phyloP scores from a whole-genome alignment of 2,113 vertebrate genomes.

The Festucalex cinctus region DNA sequence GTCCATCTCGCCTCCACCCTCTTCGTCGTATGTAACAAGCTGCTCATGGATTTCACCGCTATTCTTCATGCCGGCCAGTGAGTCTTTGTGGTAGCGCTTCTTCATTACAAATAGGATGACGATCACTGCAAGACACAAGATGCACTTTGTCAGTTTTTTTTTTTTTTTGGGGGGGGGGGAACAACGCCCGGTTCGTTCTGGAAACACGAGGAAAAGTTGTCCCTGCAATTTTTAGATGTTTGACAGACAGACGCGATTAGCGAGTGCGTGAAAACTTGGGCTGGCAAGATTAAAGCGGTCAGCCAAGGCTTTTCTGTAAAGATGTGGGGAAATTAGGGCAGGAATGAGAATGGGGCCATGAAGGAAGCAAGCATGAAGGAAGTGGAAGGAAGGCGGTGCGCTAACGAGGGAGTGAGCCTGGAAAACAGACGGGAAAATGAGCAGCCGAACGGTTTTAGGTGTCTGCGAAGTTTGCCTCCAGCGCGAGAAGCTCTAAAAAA shows the following conservation, averaged over 20 bases:
- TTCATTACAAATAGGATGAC: slow-evolving; percentile 81
- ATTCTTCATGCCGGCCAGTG: slow-evolving; percentile 73
- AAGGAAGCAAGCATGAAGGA: slow-evolving; percentile 22
- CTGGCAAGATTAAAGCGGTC: slow-evolving; percentile 7
- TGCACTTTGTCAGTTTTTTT: neutral
- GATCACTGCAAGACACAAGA: slow-evolving; percentile 73
- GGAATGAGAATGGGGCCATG: slow-evolving; percentile 23
- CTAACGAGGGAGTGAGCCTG: slow-evolving; percentile 27
- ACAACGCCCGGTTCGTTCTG: neutral
- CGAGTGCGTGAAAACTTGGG: neutral
- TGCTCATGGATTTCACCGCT: slow-evolving; percentile 93
- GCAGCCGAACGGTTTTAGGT: slow-evolving; percentile 27
- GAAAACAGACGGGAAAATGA: slow-evolving; percentile 26
- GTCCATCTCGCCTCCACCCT: slow-evolving; percentile 98
- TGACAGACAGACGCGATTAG: slow-evolving; percentile 7
- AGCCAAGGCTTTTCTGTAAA: slow-evolving; percentile 15
- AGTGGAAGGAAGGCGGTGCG: slow-evolving; percentile 15
- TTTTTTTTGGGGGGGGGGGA: too few species aligned
- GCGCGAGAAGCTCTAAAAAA: slow-evolving; percentile 27
- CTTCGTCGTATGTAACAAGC: slow-evolving; percentile 92
- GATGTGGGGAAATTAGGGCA: slow-evolving; percentile 25
- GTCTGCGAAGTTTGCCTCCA: slow-evolving; percentile 26
- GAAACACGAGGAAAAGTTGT: neutral
- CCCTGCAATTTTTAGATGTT: neutral
- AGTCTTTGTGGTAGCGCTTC: slow-evolving; percentile 82